Evolutionary conservation across 2,113 vertebrate species (phyloP).

Genomic region (Porphyrio hochstetteri): DNA sequence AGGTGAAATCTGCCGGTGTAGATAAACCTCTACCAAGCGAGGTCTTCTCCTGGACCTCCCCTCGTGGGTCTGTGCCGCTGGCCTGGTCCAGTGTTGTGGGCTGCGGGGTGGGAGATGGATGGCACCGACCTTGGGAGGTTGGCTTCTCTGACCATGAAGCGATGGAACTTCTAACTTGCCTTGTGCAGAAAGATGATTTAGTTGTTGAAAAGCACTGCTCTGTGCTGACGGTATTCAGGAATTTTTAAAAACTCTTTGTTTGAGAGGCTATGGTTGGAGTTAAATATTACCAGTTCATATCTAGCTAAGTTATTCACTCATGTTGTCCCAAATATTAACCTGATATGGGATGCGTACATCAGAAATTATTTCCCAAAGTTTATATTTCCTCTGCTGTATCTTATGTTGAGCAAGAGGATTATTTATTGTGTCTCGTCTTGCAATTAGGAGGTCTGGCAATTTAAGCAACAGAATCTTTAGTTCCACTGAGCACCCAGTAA

Average conservation of each 20-base stretch:
- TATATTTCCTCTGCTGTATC: neutral
- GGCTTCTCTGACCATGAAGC: too few relatives aligned
- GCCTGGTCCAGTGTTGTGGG: fast-evolving
- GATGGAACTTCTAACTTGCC: fast-evolving
- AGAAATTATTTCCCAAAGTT: neutral
- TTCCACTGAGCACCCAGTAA: neutral
- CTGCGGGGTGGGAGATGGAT: neutral
- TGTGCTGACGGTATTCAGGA: neutral
- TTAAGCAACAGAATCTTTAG: neutral
- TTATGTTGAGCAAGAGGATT: neutral
- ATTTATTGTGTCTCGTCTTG: neutral
- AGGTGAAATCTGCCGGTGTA: neutral
- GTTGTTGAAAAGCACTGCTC: neutral
- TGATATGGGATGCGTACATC: fast-evolving
- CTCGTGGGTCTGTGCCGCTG: neutral
- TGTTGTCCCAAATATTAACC: neutral
- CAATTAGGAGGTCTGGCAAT: neutral
- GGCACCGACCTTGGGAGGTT: fast-evolving
- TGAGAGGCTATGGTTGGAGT: neutral
- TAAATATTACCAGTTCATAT: neutral
- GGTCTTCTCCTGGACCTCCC: fast-evolving
- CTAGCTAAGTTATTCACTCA: neutral
- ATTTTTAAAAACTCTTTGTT: neutral
- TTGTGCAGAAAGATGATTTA: fast-evolving
- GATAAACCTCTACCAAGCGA: fast-evolving